A percentile compares a stretch with the other conserved stretches of the same genome.
phyloP scores from a whole-genome alignment of 1,140 invertebrate species.

The Euura lappo region DNA sequence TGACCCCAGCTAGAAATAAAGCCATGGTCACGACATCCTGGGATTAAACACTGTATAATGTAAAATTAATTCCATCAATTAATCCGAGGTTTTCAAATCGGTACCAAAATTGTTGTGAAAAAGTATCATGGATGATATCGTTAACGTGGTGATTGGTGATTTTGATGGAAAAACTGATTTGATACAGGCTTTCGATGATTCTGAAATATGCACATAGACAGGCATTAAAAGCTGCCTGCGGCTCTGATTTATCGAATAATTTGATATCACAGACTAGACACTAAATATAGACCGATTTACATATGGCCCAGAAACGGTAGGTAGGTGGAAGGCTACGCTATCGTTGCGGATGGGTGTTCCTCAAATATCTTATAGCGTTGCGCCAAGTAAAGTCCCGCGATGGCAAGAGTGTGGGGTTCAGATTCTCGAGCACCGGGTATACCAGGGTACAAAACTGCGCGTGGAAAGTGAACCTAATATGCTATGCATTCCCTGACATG shows the following conservation, averaged over 20 bases:
- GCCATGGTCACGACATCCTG: background rate
- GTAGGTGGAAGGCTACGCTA: background rate
- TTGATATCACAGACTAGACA: background rate
- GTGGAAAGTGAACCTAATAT: constrained; percentile 7
- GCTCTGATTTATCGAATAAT: background rate
- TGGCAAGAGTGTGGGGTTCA: too few species aligned
- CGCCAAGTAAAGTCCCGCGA: background rate
- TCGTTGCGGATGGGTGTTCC: background rate
- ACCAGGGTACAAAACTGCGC: background rate
- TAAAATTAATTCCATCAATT: background rate
- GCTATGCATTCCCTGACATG: background rate
- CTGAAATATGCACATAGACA: too few species aligned
- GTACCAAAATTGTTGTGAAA: too few species aligned
- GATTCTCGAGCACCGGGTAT: background rate
- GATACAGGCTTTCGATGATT: too few species aligned
- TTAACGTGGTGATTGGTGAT: too few species aligned
- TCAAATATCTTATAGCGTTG: background rate
- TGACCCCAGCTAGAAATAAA: background rate
- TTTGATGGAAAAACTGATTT: too few species aligned
- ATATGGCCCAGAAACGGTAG: constrained; percentile 3
- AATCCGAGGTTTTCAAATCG: too few species aligned
- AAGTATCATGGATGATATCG: too few species aligned
- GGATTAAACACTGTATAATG: background rate
- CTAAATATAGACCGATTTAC: background rate
- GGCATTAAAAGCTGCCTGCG: background rate